phyloP scores from a whole-genome alignment of 2,888 invertebrate genomes.

The Campaea margaritaria region DNA sequence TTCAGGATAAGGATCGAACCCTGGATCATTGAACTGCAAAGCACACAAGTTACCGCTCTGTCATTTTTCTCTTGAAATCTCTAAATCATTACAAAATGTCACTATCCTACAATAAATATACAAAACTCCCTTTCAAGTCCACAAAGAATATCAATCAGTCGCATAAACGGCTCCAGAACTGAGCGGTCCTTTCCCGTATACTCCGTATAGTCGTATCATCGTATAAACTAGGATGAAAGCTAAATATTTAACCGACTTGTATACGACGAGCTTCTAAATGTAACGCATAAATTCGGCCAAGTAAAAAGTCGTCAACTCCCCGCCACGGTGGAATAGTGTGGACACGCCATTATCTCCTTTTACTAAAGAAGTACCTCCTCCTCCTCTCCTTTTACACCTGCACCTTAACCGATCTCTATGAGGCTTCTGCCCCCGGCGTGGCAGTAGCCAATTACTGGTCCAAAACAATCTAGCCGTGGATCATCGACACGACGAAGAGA shows the following conservation, averaged over 20 bases:
- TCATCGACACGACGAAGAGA: too few relatives aligned
- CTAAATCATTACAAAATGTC: not conserved
- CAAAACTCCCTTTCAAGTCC: slow-evolving; percentile 20
- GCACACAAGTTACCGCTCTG: too few relatives aligned
- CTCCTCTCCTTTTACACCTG: too few relatives aligned
- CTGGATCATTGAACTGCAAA: too few relatives aligned
- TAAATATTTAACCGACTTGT: slow-evolving; percentile 80
- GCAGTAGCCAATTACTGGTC: too few relatives aligned
- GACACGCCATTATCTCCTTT: slow-evolving; percentile 44
- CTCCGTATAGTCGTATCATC: slow-evolving; percentile 45
- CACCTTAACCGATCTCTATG: too few relatives aligned
- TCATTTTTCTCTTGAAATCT: not conserved
- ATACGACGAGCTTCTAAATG: slow-evolving; percentile 77
- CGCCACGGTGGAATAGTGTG: slow-evolving; percentile 42
- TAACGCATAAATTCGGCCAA: slow-evolving; percentile 79
- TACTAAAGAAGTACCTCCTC: too few relatives aligned
- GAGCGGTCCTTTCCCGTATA: slow-evolving; percentile 65
- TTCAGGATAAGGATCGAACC: too few relatives aligned
- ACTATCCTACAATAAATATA: not conserved
- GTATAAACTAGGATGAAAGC: slow-evolving; percentile 77
- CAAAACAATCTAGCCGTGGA: too few relatives aligned
- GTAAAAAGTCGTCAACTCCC: slow-evolving; percentile 79
- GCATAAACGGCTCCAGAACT: slow-evolving; percentile 67
- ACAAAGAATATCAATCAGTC: slow-evolving; percentile 65
- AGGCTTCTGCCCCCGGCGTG: too few relatives aligned